These are phyloP conservation scores for Phaedon cochleariae DNA, from an alignment of 2,888 invertebrate species.

Conservation along the genomic window DNA sequence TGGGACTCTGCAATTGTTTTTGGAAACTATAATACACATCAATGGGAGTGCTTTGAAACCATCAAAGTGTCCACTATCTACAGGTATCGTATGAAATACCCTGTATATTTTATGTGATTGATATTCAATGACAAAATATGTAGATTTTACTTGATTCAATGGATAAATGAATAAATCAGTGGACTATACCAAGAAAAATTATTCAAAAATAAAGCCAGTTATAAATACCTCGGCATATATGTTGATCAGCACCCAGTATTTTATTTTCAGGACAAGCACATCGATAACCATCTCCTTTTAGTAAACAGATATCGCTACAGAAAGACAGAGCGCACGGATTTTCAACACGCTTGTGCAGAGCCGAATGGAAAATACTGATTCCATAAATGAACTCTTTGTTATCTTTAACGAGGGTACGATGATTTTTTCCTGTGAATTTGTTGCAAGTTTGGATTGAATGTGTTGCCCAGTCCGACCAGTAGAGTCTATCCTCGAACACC, in stretches of 20 bases:
- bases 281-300: constrained; percentile 67
- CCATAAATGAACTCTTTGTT: constrained; percentile 66
- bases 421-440: constrained; percentile 78
- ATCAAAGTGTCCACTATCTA: too few relatives aligned
- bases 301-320: constrained; percentile 82
- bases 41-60: too few relatives aligned
- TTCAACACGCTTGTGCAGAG: constrained; percentile 63
- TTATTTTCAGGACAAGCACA: constrained; percentile 84
- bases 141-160: too few relatives aligned
- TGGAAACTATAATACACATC: too few relatives aligned
- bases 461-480: constrained; percentile 89
- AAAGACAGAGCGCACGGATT: constrained; percentile 71
- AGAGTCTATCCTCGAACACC: constrained; percentile 87
- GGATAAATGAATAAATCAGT: too few relatives aligned
- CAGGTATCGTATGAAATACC: too few relatives aligned
- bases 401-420: constrained; percentile 66
- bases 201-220: too few relatives aligned
- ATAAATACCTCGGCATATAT: constrained; percentile 66
- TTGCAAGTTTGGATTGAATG: constrained; percentile 78
- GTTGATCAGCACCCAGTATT: constrained; percentile 65
- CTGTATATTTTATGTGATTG: too few relatives aligned
- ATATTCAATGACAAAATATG: too few relatives aligned
- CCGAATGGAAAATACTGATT: constrained; percentile 79
- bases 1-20: too few relatives aligned
- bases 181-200: too few relatives aligned